phyloP scores from a whole-genome alignment of 2,888 invertebrate genomes.

The Spisula solida region DNA sequence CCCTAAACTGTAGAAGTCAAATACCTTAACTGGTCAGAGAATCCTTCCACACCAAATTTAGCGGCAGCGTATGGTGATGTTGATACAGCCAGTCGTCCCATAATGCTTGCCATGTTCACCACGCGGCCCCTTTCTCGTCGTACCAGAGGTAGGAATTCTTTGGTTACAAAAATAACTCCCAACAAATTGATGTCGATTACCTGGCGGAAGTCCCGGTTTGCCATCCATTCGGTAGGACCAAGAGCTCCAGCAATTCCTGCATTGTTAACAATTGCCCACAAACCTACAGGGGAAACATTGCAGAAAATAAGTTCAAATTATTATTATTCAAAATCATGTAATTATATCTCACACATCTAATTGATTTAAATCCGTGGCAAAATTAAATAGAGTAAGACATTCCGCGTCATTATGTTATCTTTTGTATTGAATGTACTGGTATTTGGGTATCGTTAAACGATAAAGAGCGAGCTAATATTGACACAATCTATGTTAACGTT shows the following conservation, averaged over 20 bases:
- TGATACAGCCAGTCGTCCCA: constrained; percentile 73
- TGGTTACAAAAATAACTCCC: constrained; percentile 82
- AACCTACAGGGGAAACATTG: constrained; percentile 38
- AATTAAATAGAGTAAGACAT: no score
- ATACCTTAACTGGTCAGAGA: constrained; percentile 76
- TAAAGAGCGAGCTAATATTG: no score
- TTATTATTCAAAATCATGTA: no score
- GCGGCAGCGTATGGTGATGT: constrained; percentile 76
- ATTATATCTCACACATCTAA: no score
- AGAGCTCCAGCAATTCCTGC: constrained; percentile 78
- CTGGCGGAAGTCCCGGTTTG: constrained; percentile 78
- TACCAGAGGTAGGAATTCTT: constrained; percentile 78
- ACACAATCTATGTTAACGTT: no score
- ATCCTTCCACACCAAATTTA: constrained; percentile 80
- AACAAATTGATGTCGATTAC: constrained; percentile 81
- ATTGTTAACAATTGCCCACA: constrained; percentile 82
- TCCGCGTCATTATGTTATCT: no score
- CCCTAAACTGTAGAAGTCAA: neutral
- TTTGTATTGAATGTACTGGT: no score
- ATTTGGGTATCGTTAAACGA: no score
- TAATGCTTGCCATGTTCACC: constrained; percentile 78
- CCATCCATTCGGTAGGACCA: constrained; percentile 84
- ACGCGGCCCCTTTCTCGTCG: constrained; percentile 77
- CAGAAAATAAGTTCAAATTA: neutral
- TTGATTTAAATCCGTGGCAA: no score